Evolutionary conservation across 1,140 invertebrate species (phyloP), one percentile per base, ranked within the genome.

Genomic region (Aphelinus certus): DNA sequence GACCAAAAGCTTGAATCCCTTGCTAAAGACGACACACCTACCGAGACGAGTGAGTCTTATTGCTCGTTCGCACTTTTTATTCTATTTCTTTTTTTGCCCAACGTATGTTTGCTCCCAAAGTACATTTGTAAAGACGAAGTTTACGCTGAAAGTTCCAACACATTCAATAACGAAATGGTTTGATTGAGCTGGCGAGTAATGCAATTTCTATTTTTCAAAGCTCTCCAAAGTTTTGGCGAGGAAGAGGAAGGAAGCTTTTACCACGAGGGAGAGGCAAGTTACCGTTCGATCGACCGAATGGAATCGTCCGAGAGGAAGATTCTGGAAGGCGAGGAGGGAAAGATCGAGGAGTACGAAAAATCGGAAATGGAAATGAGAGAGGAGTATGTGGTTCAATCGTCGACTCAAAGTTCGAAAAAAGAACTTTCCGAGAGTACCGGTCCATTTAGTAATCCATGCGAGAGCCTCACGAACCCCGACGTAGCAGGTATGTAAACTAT

Each of bases 1-100:
- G 83, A 84, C 67, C 77, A 82, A 2, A 83, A 86, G 47, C 60
- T 84, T 43, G 83, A 86, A 51, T 81, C 79, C 2, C 76, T 81
- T 26, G 78, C 79, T 0, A 83, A 81, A 43, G 81, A 82, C 2
- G 83, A 83, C 26, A 69, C 66, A 0, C 77, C 81, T 45, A 65
- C 80, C 2, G 68, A 49, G 42, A 46, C 72, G 3, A 80, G 73
- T 63, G 43, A 75, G 58, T 63, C 53, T 43, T 45, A 62, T 10
- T 62, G 4, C 45, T 45, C 43, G 4, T 62, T 45, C 45, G 4
- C 26, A 26, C 26, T 26, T 26, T 26, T 26, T 26, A 26, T 26
- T 26, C 26, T 26, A 26, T 26, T 26, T 26, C 26, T 26, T 26
- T 26, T 26, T 26, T 26, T 26, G 26, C 26, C 26, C 26, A 26